Evolutionary conservation across 2,888 invertebrate genomes (phyloP).

Genomic region (Lepidocyrtinus sp.): DNA sequence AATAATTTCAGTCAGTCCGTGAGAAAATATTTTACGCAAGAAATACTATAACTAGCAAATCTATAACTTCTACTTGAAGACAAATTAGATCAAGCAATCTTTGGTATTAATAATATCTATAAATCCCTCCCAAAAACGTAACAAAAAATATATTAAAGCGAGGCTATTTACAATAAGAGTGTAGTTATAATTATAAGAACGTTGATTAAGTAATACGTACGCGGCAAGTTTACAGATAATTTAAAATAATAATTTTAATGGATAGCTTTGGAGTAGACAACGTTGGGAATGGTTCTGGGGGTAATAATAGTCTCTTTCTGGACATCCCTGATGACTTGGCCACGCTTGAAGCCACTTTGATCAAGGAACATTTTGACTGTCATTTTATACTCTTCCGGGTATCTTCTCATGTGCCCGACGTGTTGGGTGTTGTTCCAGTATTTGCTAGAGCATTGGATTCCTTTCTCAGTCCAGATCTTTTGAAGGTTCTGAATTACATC

Average conservation of each 20-base stretch:
- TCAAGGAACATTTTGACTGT: constrained; percentile 78
- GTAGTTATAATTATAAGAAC: too few species aligned
- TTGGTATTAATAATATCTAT: too few species aligned
- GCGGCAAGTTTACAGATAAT: background rate
- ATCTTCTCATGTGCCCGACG: constrained; percentile 79
- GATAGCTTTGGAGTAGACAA: constrained; percentile 51
- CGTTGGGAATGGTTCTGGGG: constrained; percentile 53
- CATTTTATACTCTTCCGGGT: constrained; percentile 79
- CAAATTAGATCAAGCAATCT: background rate
- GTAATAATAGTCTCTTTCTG: constrained; percentile 42
- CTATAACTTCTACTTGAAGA: background rate
- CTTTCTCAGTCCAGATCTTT: constrained; percentile 50
- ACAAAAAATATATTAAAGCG: too few species aligned
- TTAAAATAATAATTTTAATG: constrained; percentile 24
- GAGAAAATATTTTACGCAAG: background rate
- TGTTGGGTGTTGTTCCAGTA: constrained; percentile 82
- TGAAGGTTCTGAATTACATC: constrained; percentile 63
- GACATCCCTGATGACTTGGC: constrained; percentile 34
- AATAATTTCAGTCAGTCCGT: background rate
- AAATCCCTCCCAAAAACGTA: too few species aligned
- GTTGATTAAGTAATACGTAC: constrained; percentile 22
- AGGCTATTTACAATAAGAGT: background rate
- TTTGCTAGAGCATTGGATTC: constrained; percentile 50
- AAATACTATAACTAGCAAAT: too few species aligned
- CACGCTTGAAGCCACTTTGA: constrained; percentile 74